Percentiles rank a stretch among this genome's conserved stretches.
Conservation (phyloP, 2,888 invertebrate species). For the Syrphus vitripennis region DNA sequence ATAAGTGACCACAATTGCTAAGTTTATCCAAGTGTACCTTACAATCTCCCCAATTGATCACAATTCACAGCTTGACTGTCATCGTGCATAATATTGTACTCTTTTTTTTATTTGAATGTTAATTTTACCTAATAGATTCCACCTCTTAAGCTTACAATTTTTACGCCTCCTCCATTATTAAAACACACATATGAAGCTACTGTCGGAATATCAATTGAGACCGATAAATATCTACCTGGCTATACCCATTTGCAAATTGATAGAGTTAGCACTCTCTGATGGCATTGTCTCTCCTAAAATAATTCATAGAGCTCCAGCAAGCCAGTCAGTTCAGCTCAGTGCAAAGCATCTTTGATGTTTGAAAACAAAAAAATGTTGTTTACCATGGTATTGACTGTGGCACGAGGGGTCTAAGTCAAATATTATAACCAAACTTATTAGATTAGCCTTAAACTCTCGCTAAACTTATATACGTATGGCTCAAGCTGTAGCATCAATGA, state of each 20-base stretch:
- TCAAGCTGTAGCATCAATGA: background rate
- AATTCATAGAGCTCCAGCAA: background rate
- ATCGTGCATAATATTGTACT: background rate
- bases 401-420: conserved; percentile 49
- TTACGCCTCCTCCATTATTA: conserved; percentile 18
- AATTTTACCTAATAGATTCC: background rate
- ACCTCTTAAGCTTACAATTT: conserved; percentile 14
- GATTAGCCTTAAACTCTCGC: conserved; percentile 36
- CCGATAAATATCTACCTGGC: conserved; percentile 33
- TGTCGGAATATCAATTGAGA: conserved; percentile 16
- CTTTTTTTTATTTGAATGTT: background rate
- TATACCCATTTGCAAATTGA: background rate
- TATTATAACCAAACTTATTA: conserved; percentile 1
- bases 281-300: background rate
- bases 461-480: too few relatives aligned
- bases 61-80: background rate
- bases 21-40: background rate
- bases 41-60: background rate
- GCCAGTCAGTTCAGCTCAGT: too few relatives aligned
- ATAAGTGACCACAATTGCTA: background rate
- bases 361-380: conserved; percentile 1
- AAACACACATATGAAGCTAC: background rate
- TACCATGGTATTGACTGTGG: conserved; percentile 52
- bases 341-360: conserved; percentile 5
- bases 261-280: background rate